phyloP scores from a whole-genome alignment of 2,888 invertebrate species.

The Linnaemya tessellans region DNA sequence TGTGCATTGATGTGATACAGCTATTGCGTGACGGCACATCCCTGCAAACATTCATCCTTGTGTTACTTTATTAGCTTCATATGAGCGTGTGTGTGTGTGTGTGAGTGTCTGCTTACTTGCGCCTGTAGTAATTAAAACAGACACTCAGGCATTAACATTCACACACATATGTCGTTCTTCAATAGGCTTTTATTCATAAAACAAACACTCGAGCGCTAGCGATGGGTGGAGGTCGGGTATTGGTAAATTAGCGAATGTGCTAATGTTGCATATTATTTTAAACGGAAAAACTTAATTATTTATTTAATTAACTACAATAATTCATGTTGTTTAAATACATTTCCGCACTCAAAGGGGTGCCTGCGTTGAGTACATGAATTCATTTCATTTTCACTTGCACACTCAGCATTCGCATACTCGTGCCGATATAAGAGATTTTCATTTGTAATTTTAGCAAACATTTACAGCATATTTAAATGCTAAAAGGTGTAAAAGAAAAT shows the following conservation, averaged over 20 bases:
- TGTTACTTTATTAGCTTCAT: conserved; percentile 2
- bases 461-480: neutral
- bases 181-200: conserved; percentile 13
- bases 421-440: too few species aligned
- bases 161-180: neutral
- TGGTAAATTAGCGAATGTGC: conserved; percentile 17
- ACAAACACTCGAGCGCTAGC: neutral
- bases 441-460: neutral
- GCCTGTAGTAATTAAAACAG: conserved; percentile 3
- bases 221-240: neutral
- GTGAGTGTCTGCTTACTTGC: neutral
- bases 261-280: conserved; percentile 47
- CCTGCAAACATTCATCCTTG: neutral
- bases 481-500: neutral
- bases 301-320: conserved; percentile 67
- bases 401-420: neutral
- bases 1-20: neutral
- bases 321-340: conserved; percentile 57
- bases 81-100: neutral
- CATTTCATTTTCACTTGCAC: conserved; percentile 10
- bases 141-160: neutral
- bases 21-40: neutral
- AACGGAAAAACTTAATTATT: conserved; percentile 68
- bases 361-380: conserved; percentile 10
- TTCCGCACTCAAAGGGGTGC: conserved; percentile 40